A percentile compares a stretch with the other conserved stretches of the same genome.
Evolutionary conservation across 2,113 vertebrate species (phyloP).

Genomic region (Oostethus manadensis): DNA sequence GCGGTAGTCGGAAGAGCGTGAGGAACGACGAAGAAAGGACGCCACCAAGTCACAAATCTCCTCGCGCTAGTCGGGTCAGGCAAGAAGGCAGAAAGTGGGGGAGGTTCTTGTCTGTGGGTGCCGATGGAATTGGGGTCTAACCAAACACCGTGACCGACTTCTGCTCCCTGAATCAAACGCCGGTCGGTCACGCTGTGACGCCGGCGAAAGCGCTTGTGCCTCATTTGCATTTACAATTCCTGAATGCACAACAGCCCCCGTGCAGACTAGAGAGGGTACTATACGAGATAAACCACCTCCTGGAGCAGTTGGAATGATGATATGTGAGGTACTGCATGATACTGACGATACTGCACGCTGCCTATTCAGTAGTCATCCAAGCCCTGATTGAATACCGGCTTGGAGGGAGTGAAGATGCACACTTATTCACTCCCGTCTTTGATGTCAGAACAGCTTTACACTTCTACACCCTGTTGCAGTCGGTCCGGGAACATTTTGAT

Average conservation of each 20-base stretch:
- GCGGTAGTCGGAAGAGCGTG: constrained; percentile 45
- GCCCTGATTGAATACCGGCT: no score
- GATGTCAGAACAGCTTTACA: no score
- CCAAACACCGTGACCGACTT: constrained; percentile 46
- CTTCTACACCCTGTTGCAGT: no score
- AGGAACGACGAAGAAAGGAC: constrained; percentile 13
- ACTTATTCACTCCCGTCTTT: no score
- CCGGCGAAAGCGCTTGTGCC: constrained; percentile 21
- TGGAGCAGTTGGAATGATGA: no score
- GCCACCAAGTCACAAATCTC: constrained; percentile 66
- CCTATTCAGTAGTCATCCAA: no score
- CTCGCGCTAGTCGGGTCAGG: constrained; percentile 56
- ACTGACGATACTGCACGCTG: no score
- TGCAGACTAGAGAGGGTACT: no score
- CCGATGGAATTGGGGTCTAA: constrained; percentile 32
- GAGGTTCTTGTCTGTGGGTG: neutral
- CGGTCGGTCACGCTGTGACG: constrained; percentile 38
- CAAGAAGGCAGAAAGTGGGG: constrained; percentile 27
- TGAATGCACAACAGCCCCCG: neutral
- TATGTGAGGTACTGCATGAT: no score
- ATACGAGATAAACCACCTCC: no score
- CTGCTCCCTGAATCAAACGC: constrained; percentile 43
- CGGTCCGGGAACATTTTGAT: no score
- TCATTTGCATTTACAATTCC: constrained; percentile 41
- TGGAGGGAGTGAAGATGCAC: no score